Evolutionary conservation across 1,140 invertebrate genomes (phyloP), one percentile per base, ranked within the genome.

Genomic region (Rhagoletis pomonella): DNA sequence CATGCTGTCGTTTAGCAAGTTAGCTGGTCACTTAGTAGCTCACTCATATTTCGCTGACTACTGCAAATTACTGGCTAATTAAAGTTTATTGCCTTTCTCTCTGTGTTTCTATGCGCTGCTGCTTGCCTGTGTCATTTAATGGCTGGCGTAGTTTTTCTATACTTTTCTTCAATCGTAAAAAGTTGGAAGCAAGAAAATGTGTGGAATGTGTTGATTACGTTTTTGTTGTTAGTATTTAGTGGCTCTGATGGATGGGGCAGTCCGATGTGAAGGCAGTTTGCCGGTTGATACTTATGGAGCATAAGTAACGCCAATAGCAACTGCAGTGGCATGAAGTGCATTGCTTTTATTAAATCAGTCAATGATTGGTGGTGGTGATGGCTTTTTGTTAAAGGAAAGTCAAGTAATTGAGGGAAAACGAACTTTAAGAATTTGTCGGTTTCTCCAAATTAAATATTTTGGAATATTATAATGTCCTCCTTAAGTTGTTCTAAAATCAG

Each of bases 1-100:
- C 19, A 55, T 0, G 5, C 42, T 50, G 44, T 50, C 73, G n/a
- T 29, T 81, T 81, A 55, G 73, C 50, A 19, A 81, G 17, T 55
- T 55, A 47, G 47, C 47, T 55, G 2, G 47, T 2, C 47, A 81
- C 12, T 58, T 55, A 55, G n/a, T 50, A 55, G 44, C 7, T 81
- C 4, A 55, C 73, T 58, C 73, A 19, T 12, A 81, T 81, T 81
- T 29, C 44, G 12, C 19, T 6, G n/a, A 14, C 44, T 55, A 4
- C 47, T 81, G 44, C n/a, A 58, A 81, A 81, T 55, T 81, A n/a
- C 19, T 81, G 47, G 42, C 47, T 81, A 81, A 81, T 81, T 81
- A 81, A 81, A 81, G 44, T 81, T 81, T 50, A 81, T 81, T 81
- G 73, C 17, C 73, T 58, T 81, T 81, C 73, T 29, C 55, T 9